Conservation (phyloP, 2,797 vertebrate species). For the Lutjanus argentimaculatus region DNA sequence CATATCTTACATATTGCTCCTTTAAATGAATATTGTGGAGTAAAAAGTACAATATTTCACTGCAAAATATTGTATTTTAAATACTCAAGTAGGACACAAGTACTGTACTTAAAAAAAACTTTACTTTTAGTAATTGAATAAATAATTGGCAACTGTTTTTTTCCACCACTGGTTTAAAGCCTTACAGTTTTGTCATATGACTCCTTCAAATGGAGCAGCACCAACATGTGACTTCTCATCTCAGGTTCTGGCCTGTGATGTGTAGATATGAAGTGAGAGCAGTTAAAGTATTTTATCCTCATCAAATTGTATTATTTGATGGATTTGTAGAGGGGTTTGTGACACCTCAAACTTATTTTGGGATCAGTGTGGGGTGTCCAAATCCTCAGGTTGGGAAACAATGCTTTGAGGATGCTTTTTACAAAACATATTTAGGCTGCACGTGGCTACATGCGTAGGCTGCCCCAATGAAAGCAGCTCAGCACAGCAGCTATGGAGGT, state of each 20-base stretch:
- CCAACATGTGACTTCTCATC: background rate
- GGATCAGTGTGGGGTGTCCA: background rate
- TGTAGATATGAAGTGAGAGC: background rate
- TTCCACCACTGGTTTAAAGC: no score
- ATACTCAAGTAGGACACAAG: no score
- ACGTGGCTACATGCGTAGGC: background rate
- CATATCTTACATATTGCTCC: no score
- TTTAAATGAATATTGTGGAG: no score
- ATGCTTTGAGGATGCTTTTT: background rate
- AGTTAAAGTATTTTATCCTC: background rate
- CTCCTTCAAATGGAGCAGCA: background rate
- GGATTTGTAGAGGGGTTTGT: background rate
- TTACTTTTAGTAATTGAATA: no score
- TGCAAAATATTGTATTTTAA: no score
- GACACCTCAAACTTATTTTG: background rate
- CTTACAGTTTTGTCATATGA: no score
- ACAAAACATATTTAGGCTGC: background rate
- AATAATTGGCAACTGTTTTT: no score
- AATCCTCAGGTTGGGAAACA: background rate
- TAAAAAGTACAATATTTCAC: no score
- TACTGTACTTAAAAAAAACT: no score
- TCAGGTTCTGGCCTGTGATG: background rate
- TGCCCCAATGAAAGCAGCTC: background rate
- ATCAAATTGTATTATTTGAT: background rate
- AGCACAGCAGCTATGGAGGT: background rate